A percentile compares a stretch with the other conserved stretches of the same genome.
Conservation (phyloP, 2,888 invertebrate species). For the Eueremaeus valkanovi region DNA sequence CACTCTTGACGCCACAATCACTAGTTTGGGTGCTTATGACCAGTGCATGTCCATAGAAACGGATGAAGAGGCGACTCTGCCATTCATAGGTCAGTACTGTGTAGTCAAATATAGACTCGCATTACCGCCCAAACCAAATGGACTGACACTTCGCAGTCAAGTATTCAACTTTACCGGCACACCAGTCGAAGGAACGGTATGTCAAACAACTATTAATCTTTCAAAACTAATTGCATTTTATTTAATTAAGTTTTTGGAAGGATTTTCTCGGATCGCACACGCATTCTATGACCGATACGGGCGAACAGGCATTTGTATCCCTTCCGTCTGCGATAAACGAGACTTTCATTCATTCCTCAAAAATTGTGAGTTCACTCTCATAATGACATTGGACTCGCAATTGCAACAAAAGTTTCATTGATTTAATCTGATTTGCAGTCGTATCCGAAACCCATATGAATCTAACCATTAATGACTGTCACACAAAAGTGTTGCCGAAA, state of each 20-base stretch:
- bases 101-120: conserved; percentile 31
- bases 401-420: background rate
- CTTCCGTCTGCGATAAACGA: conserved; percentile 43
- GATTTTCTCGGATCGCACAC: conserved; percentile 33
- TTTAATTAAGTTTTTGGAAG: conserved; percentile 36
- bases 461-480: conserved; percentile 9
- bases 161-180: conserved; percentile 40
- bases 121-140: conserved; percentile 35
- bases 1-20: conserved; percentile 37
- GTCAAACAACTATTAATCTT: background rate
- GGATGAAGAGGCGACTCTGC: background rate
- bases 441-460: background rate
- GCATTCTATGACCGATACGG: conserved; percentile 43
- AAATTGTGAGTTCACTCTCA: background rate
- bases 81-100: conserved; percentile 41
- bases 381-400: background rate
- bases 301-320: conserved; percentile 45
- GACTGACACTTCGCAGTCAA: conserved; percentile 18
- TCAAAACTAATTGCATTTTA: background rate
- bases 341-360: conserved; percentile 44
- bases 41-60: conserved; percentile 38
- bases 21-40: conserved; percentile 42
- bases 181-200: conserved; percentile 35
- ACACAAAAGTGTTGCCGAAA: background rate
- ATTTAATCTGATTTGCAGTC: no score